A percentile compares a stretch with the other conserved stretches of the same genome.
Evolutionary conservation across 2,797 vertebrate species (phyloP).

Genomic region (Parauchenoglanis punctatus): DNA sequence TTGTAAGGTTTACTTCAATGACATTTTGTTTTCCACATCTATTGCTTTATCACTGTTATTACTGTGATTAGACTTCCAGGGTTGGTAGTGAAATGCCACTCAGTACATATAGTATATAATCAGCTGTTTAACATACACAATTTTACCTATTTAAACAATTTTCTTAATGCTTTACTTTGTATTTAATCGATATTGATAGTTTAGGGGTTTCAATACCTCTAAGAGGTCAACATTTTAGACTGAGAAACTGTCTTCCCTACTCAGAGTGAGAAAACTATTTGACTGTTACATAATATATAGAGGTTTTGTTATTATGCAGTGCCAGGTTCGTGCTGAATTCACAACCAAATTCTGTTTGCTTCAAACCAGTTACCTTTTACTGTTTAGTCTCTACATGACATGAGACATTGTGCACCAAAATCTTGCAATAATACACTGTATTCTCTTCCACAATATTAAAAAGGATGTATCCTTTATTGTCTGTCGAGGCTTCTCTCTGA

Average conservation of each 20-base stretch:
- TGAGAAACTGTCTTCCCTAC: conserved; percentile 50
- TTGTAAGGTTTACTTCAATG: neutral
- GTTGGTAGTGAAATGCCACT: conserved; percentile 15
- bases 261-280: conserved; percentile 19
- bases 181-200: neutral
- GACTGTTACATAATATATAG: conserved; percentile 45
- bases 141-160: conserved; percentile 19
- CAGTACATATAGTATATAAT: conserved; percentile 27
- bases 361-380: conserved; percentile 32
- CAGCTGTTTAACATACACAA: conserved; percentile 35
- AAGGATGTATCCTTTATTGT: conserved; percentile 24
- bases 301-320: conserved; percentile 28
- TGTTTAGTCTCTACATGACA: conserved; percentile 18
- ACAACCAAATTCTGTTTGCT: conserved; percentile 25
- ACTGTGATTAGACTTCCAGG: conserved; percentile 37
- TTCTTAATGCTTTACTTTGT: conserved; percentile 11
- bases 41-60: conserved; percentile 20
- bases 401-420: conserved; percentile 45
- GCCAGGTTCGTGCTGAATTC: conserved; percentile 24
- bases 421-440: conserved; percentile 53
- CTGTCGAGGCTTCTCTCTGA: conserved; percentile 11
- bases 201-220: conserved; percentile 15
- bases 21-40: neutral
- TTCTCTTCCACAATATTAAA: conserved; percentile 51
- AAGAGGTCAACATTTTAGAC: neutral